Conservation (phyloP, 2,113 vertebrate species). For the Ptilonorhynchus violaceus region DNA sequence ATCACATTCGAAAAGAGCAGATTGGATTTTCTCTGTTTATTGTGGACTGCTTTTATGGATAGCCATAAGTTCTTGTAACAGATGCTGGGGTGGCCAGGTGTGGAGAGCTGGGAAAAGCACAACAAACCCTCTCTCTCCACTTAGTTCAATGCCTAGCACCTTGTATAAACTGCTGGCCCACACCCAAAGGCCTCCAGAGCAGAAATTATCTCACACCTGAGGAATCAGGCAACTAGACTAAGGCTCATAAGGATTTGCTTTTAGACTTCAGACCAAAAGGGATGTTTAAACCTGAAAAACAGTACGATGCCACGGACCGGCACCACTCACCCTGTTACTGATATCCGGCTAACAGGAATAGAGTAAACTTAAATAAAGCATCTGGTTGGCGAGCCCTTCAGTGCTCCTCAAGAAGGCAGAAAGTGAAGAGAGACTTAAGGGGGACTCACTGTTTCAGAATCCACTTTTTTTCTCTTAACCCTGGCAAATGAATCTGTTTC, state of each 20-base stretch:
- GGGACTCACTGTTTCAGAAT: background rate
- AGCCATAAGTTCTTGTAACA: background rate
- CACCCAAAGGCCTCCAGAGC: constrained; percentile 50
- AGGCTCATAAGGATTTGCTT: constrained; percentile 39
- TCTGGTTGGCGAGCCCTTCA: constrained; percentile 19
- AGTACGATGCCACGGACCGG: background rate
- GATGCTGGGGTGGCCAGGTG: constrained; percentile 15
- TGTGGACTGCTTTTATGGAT: constrained; percentile 3
- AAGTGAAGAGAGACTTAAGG: constrained; percentile 16
- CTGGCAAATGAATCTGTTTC: background rate
- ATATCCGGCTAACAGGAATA: background rate
- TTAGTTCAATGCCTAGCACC: constrained; percentile 34
- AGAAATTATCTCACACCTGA: constrained; percentile 45
- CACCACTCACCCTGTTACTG: constrained; percentile 12
- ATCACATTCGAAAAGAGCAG: background rate
- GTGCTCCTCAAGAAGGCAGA: constrained; percentile 49
- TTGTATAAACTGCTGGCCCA: constrained; percentile 38
- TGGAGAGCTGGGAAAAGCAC: constrained; percentile 1
- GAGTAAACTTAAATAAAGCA: background rate
- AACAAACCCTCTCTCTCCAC: background rate
- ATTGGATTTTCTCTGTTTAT: background rate
- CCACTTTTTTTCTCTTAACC: background rate
- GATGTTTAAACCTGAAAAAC: constrained; percentile 24
- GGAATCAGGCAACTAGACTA: constrained; percentile 52
- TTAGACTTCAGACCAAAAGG: constrained; percentile 25